These are phyloP conservation scores for Borostomias antarcticus DNA, from an alignment of 2,797 vertebrate genomes.

Conservation along the genomic window DNA sequence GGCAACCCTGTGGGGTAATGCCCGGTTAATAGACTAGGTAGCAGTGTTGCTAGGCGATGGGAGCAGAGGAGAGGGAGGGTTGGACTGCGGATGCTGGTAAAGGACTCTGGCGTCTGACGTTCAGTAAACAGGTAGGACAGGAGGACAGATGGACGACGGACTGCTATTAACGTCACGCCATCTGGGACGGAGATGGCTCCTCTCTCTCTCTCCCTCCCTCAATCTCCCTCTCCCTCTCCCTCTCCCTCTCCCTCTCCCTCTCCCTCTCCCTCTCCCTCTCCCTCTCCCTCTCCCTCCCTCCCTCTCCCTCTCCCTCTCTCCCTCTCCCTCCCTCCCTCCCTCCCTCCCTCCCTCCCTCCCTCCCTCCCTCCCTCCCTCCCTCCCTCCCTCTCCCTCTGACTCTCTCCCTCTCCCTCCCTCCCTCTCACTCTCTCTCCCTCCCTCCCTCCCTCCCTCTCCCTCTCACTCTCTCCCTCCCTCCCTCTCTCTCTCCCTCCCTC, in stretches of 20 bases:
- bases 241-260: constrained; percentile 6
- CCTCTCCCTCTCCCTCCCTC: neutral
- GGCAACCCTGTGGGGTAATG: constrained; percentile 11
- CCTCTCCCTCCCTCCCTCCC: neutral
- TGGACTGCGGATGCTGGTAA: constrained; percentile 39
- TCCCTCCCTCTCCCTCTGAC: too few relatives aligned
- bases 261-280: neutral
- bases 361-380: too few relatives aligned
- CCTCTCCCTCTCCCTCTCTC: too few relatives aligned
- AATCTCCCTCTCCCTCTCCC: neutral
- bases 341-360: too few relatives aligned
- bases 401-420: too few relatives aligned
- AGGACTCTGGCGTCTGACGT: constrained; percentile 54
- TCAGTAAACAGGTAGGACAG: constrained; percentile 47
- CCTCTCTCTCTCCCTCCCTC: neutral
- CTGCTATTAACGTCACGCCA: constrained; percentile 41
- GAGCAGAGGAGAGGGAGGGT: constrained; percentile 1
- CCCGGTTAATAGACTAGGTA: constrained; percentile 28
- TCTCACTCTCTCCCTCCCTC: too few relatives aligned
- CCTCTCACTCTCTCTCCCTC: too few relatives aligned
- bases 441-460: too few relatives aligned
- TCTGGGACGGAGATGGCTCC: constrained; percentile 17
- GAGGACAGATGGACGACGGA: constrained; percentile 53
- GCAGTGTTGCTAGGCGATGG: neutral
- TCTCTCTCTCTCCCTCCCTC: neutral